phyloP scores from a whole-genome alignment of 2,888 invertebrate species.

The Yponomeuta plumbellus region DNA sequence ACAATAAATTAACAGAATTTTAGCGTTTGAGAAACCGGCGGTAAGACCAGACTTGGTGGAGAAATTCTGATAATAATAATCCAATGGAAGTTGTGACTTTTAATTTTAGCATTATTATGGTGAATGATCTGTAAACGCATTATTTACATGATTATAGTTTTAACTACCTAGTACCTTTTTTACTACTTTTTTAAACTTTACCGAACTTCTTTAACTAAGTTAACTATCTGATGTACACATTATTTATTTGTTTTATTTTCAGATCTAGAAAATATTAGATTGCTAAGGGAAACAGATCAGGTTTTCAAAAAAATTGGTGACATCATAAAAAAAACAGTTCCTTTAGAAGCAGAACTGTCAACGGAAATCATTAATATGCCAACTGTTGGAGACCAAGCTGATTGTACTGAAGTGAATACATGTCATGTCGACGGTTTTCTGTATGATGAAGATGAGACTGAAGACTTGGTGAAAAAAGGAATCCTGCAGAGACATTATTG shows the following conservation, averaged over 20 bases:
- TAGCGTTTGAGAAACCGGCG: too few relatives aligned
- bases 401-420: slow-evolving; percentile 71
- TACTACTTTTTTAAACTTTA: too few relatives aligned
- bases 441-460: slow-evolving; percentile 79
- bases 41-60: too few relatives aligned
- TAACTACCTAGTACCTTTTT: too few relatives aligned
- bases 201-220: too few relatives aligned
- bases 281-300: slow-evolving; percentile 41
- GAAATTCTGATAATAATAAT: too few relatives aligned
- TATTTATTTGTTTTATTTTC: slow-evolving; percentile 25
- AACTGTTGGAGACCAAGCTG: slow-evolving; percentile 63
- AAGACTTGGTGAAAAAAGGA: slow-evolving; percentile 51
- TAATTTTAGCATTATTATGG: too few relatives aligned
- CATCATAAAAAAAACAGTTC: slow-evolving; percentile 51
- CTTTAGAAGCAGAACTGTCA: slow-evolving; percentile 56
- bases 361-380: slow-evolving; percentile 60
- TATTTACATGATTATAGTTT: too few relatives aligned
- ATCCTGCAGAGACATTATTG: slow-evolving; percentile 57
- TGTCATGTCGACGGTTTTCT: slow-evolving; percentile 83
- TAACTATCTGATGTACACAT: too few relatives aligned
- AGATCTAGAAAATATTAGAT: slow-evolving; percentile 52
- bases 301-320: slow-evolving; percentile 48
- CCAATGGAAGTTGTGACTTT: too few relatives aligned
- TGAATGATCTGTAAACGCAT: too few relatives aligned
- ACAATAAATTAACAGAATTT: too few relatives aligned